Base-by-base conservation (phyloP, 2,113 vertebrate genomes). In the Charadrius vociferus region DNA sequence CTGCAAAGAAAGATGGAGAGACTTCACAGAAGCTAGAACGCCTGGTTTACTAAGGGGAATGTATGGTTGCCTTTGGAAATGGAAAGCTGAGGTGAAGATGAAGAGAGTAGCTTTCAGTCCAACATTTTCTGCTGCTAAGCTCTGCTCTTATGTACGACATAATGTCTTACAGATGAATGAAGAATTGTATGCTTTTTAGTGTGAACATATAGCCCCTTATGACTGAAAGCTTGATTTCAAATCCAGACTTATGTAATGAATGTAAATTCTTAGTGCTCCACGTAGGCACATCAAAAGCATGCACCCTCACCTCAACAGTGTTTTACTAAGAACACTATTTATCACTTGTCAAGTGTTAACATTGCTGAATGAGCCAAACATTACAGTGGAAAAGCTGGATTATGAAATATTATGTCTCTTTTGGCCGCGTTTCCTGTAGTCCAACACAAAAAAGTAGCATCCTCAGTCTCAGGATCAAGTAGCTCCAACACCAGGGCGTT, bases 281-380 rank as follows among this genome's bases (percentile, higher is more conserved):
- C 1, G 0, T 1, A 50, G 39, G 39, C 39, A 45, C 22, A 58
- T 52, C 24, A 24, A 18, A 94, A 92, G 27, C 32, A 45, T 1
- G 0, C 0, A 0, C 21, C 22, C 26, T 72, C 20, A 62, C 10
- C 32, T 61, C 36, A 65, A 17, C 7, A 41, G n/a, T n/a, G 37
- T 23, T 91, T 74, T 71, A 41, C 41, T 67, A 63, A 77, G 72
- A 66, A 50, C 0, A 2, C 6, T 53, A 1, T 79, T 91, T 87
- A 36, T 79, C n/a, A 27, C 23, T 24, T 50, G 32, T 36, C 15
- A 58, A 70, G 21, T 81, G 27, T 61, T 86, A 71, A 56, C 9
- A 13, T 30, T 65, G 52, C 52, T 70, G 55, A 78, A 94, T 14
- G 12, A 93, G 12, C n/a, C 47, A 52, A 0, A 79, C 29, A 14